A percentile compares a stretch with the other conserved stretches of the same genome.
phyloP scores from a whole-genome alignment of 2,113 vertebrate species.

The Malurus cyaneus region DNA sequence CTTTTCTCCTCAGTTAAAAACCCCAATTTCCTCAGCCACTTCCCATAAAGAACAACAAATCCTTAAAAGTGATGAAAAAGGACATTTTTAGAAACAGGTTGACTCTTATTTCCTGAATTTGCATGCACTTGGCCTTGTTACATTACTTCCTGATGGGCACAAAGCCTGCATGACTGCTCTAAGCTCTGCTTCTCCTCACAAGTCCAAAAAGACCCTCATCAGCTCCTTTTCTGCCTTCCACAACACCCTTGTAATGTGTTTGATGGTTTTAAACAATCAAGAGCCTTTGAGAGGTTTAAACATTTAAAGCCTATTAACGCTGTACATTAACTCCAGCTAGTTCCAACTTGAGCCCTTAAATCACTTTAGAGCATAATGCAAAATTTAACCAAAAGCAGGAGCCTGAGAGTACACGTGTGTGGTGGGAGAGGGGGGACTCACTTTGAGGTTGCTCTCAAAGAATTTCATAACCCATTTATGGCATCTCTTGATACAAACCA shows the following conservation, averaged over 20 bases:
- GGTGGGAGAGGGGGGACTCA: background rate
- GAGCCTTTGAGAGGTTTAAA: slow-evolving; percentile 23
- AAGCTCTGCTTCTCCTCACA: background rate
- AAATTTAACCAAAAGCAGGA: slow-evolving; percentile 27
- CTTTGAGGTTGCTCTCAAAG: background rate
- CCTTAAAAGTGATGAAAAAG: background rate
- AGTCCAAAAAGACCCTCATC: background rate
- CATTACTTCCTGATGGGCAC: background rate
- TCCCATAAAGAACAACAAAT: background rate
- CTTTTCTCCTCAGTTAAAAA: background rate
- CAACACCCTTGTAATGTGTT: background rate
- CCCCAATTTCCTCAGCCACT: background rate
- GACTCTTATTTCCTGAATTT: background rate
- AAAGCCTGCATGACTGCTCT: background rate
- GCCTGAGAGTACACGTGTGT: accelerated
- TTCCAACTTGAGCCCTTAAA: background rate
- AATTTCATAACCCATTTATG: background rate
- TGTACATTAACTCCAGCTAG: background rate
- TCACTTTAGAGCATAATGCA: background rate
- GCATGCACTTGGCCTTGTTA: background rate
- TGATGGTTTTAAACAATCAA: background rate
- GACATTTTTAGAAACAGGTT: background rate
- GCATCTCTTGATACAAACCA: background rate
- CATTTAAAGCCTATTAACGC: slow-evolving; percentile 3
- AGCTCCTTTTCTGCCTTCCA: background rate